These are phyloP conservation scores for Fragum fragum DNA, from an alignment of 2,888 invertebrate genomes.

Conservation along the genomic window DNA sequence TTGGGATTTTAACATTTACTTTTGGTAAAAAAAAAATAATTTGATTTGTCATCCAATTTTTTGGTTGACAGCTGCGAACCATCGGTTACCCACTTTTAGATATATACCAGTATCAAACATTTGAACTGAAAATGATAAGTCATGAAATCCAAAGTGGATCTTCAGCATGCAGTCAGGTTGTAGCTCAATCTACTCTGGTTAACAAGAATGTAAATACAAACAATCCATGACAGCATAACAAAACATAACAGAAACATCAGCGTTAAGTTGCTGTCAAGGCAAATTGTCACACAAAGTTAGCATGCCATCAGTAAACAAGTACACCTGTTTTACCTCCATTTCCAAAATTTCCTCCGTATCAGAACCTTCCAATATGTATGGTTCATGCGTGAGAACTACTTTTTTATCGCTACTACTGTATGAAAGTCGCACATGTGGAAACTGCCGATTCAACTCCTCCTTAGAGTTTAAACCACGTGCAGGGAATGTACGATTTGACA, in stretches of 20 bases:
- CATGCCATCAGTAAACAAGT: slow-evolving; percentile 14
- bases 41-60: too few relatives aligned
- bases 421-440: slow-evolving; percentile 76
- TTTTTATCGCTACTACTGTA: slow-evolving; percentile 74
- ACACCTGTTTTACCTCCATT: slow-evolving; percentile 67
- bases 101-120: background rate
- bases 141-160: background rate
- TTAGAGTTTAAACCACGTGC: slow-evolving; percentile 63
- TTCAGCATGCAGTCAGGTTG: background rate
- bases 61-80: too few relatives aligned
- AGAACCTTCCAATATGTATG: slow-evolving; percentile 69
- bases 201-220: slow-evolving; percentile 8
- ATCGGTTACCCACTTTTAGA: too few relatives aligned
- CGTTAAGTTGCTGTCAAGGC: slow-evolving; percentile 14
- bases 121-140: background rate
- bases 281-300: background rate
- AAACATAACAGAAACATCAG: background rate
- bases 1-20: too few relatives aligned
- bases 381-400: slow-evolving; percentile 71
- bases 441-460: slow-evolving; percentile 73
- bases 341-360: slow-evolving; percentile 73
- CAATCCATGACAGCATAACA: slow-evolving; percentile 10
- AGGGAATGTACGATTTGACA: slow-evolving; percentile 62
- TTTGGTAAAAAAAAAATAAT: too few relatives aligned
- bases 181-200: slow-evolving; percentile 5